Conservation (phyloP, 2,797 vertebrate species). For the Pogonophryne albipinna region DNA sequence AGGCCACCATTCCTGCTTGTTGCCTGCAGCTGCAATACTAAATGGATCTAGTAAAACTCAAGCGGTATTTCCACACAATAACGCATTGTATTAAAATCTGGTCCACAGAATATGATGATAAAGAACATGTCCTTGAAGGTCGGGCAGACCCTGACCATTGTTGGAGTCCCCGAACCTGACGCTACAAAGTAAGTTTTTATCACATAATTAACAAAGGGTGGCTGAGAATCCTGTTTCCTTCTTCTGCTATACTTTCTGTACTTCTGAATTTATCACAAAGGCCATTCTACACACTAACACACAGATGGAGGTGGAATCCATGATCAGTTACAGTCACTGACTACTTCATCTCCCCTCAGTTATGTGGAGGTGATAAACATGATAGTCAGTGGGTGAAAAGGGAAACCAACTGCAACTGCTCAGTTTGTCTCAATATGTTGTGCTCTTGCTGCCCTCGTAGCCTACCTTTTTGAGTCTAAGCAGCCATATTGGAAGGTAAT, state of each 20-base stretch:
- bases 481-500: not conserved
- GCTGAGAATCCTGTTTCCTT: not conserved
- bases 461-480: not conserved
- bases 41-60: constrained; percentile 35
- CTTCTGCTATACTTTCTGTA: not conserved
- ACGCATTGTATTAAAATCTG: constrained; percentile 2
- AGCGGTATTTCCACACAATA: constrained; percentile 35
- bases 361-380: not conserved
- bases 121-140: constrained; percentile 86
- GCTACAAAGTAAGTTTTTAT: constrained; percentile 74
- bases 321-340: constrained; percentile 9
- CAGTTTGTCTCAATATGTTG: not conserved
- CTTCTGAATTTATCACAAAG: not conserved
- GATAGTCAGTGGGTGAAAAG: constrained; percentile 13
- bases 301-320: not conserved
- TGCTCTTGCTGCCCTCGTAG: not conserved
- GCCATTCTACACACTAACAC: not conserved
- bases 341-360: not conserved
- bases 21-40: constrained; percentile 27
- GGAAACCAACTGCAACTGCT: not conserved
- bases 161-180: constrained; percentile 71
- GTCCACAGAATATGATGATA: constrained; percentile 73
- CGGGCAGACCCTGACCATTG: constrained; percentile 82
- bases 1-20: not conserved
- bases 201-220: not conserved